These are phyloP conservation scores for Dolomedes plantarius DNA, from an alignment of 2,888 invertebrate species.

Conservation along the genomic window DNA sequence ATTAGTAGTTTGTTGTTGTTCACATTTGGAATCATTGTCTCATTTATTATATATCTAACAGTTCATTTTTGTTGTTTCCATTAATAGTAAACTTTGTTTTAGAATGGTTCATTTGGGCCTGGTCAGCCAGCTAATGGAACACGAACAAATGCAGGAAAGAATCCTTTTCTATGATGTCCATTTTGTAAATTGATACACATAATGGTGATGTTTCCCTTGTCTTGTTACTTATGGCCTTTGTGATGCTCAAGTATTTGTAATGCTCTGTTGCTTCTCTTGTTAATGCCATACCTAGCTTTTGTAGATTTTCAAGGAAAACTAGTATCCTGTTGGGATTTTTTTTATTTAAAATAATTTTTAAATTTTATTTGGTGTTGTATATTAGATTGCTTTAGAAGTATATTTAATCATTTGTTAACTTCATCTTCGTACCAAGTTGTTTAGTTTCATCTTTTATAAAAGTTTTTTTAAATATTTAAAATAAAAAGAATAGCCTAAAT, in stretches of 20 bases:
- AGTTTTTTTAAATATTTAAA: neutral
- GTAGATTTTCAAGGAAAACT: conserved; percentile 15
- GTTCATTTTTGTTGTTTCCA: too few species aligned
- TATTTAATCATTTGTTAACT: neutral
- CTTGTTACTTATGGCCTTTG: conserved; percentile 52
- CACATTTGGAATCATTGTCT: too few species aligned
- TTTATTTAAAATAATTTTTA: neutral
- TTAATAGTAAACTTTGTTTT: neutral
- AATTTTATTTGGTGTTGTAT: conserved; percentile 1
- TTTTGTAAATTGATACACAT: conserved; percentile 9
- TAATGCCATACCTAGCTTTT: conserved; percentile 41
- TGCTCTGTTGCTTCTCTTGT: conserved; percentile 39
- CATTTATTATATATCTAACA: too few species aligned
- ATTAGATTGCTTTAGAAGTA: neutral
- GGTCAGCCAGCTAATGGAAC: conserved; percentile 22
- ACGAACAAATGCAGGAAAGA: conserved; percentile 42
- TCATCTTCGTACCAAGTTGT: neutral
- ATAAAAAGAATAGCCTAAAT: neutral
- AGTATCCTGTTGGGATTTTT: neutral
- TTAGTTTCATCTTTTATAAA: conserved; percentile 7
- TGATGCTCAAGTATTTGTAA: conserved; percentile 63
- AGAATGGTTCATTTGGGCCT: conserved; percentile 36
- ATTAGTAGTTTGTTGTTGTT: too few species aligned
- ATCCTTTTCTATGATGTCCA: conserved; percentile 56
- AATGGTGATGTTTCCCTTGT: conserved; percentile 29